A percentile compares a stretch with the other conserved stretches of the same genome.
These are phyloP conservation scores for Sycobia sp. DNA, from an alignment of 1,140 invertebrate species.

Conservation along the genomic window DNA sequence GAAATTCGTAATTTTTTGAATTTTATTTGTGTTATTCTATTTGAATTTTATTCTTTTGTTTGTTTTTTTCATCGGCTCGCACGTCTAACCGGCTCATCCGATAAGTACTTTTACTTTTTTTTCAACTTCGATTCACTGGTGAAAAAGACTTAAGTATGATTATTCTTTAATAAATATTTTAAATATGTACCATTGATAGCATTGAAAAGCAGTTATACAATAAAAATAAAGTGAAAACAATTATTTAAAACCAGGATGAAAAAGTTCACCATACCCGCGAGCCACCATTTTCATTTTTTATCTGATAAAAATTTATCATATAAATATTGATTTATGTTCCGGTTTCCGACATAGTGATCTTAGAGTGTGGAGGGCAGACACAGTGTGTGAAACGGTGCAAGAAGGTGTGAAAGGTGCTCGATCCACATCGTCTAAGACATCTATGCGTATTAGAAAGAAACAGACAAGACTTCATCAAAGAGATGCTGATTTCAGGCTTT, in stretches of 20 bases:
- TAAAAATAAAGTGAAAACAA: too few species aligned
- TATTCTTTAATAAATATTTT: too few species aligned
- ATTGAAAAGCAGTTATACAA: too few species aligned
- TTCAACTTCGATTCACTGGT: not conserved
- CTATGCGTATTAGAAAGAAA: conserved; percentile 38
- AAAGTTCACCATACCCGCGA: conserved; percentile 11
- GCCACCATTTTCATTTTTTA: conserved; percentile 20
- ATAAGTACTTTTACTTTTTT: not conserved
- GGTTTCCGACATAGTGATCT: conserved; percentile 38
- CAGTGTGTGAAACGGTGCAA: conserved; percentile 57
- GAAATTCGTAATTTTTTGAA: conserved; percentile 48
- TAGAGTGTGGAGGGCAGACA: conserved; percentile 55
- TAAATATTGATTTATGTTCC: conserved; percentile 30
- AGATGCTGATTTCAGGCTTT: too few species aligned
- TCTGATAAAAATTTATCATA: conserved; percentile 23
- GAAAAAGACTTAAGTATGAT: not conserved
- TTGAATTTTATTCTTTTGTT: conserved; percentile 3
- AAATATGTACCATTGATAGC: too few species aligned
- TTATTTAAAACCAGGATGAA: conserved; percentile 12
- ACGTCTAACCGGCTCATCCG: conserved; percentile 12
- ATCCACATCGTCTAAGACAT: conserved; percentile 58
- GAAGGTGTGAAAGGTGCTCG: conserved; percentile 57
- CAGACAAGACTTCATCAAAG: conserved; percentile 7
- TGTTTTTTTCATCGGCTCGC: conserved; percentile 19
- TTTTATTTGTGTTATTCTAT: conserved; percentile 14